Evolutionary conservation across 1,140 invertebrate species (phyloP).

Genomic region (Aphelinus atriplicis): DNA sequence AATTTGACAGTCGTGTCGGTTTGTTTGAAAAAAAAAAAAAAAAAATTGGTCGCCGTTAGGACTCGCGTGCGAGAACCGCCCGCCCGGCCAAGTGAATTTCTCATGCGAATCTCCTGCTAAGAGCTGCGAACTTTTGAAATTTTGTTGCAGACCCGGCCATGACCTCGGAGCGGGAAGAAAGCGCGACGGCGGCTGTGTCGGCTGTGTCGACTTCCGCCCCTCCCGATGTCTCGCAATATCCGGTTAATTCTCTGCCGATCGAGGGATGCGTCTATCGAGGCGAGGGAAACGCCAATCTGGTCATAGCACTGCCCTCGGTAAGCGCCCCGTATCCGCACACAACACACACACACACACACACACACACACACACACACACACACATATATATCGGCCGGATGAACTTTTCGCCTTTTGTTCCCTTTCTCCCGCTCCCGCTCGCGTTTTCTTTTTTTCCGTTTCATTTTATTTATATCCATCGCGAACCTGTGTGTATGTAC

Average conservation of each 20-base stretch:
- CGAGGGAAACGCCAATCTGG: constrained; percentile 67
- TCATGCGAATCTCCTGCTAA: too few relatives aligned
- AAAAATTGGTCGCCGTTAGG: too few relatives aligned
- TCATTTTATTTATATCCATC: too few relatives aligned
- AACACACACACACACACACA: too few relatives aligned
- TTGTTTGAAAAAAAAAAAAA: too few relatives aligned
- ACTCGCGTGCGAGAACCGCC: too few relatives aligned
- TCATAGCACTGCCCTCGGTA: constrained; percentile 62
- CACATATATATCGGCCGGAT: too few relatives aligned
- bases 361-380: too few relatives aligned
- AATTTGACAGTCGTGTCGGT: too few relatives aligned
- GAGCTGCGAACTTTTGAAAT: too few relatives aligned
- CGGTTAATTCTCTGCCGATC: constrained; percentile 16
- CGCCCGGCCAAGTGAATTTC: too few relatives aligned
- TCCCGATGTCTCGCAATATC: constrained; percentile 15
- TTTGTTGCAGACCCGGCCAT: not conserved
- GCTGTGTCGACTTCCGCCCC: not conserved
- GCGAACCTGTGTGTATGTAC: not conserved
- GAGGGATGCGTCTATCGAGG: constrained; percentile 60
- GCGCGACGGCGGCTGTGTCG: not conserved
- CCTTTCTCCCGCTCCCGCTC: not conserved
- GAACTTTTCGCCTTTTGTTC: not conserved
- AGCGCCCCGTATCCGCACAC: constrained; percentile 30
- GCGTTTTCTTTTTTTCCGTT: not conserved
- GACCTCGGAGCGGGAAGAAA: not conserved